Evolutionary conservation across 2,888 invertebrate genomes (phyloP), one percentile per base, ranked within the genome.

Genomic region (Pristionchus fissidentatus): DNA sequence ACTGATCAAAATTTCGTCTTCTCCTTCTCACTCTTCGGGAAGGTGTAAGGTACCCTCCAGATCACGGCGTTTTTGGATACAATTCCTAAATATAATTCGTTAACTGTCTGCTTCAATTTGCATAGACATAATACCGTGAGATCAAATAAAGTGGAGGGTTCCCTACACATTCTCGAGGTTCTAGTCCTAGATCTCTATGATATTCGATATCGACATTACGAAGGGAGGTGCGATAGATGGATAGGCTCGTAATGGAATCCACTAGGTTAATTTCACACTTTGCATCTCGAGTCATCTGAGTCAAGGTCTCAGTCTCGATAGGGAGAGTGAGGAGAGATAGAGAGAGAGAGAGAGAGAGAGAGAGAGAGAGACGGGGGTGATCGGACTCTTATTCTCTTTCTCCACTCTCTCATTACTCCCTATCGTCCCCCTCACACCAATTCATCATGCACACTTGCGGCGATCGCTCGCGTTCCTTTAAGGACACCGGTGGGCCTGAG

Each of bases 201-300:
- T n/a, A n/a, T n/a, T n/a, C n/a, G n/a, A n/a, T n/a, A n/a, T n/a
- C n/a, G n/a, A n/a, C n/a, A n/a, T n/a, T n/a, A n/a, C n/a, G n/a
- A n/a, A n/a, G n/a, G n/a, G 38, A 70, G 70, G 70, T 43, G 70
- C 55, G 55, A n/a, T 38, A 32, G 60, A 8, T 29, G 32, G 7
- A 70, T 70, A 26, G 26, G 41, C 38, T 41, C 26, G 41, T 70
- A 70, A 70, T 70, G 70, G 70, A 70, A 70, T 70, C 70, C 70
- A 70, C 70, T 70, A 70, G 41, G 70, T 70, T 70, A 70, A 70
- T 70, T 70, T 70, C 70, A 70, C 70, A 70, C 70, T 41, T 41
- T 13, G 22, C 70, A 41, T 41, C 41, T 26, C 70, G 60, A 29
- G n/a, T 38, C 38, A 38, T 5, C n/a, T n/a, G 22, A 38, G 66